Evolutionary conservation across 2,797 vertebrate genomes (phyloP).

Genomic region (Rhinichthys osculus): DNA sequence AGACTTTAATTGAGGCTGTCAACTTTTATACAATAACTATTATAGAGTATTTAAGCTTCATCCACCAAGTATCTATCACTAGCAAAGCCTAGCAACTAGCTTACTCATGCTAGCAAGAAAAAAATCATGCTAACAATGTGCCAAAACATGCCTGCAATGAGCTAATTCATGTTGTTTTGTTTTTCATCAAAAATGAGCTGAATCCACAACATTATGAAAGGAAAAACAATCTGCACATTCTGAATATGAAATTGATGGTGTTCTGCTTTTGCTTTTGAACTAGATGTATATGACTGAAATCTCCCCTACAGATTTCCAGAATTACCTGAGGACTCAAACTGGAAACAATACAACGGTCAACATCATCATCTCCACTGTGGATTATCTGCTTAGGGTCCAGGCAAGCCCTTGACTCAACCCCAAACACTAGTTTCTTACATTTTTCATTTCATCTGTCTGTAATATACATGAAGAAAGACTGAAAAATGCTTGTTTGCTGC

Average conservation of each 20-base stretch:
- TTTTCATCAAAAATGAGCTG: background rate
- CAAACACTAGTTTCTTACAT: conserved; percentile 1
- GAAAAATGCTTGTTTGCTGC: conserved; percentile 28
- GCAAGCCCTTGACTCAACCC: conserved; percentile 67
- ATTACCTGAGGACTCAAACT: conserved; percentile 94
- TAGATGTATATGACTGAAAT: background rate
- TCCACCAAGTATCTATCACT: background rate
- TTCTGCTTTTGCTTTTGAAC: conserved; percentile 7
- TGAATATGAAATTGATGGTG: background rate
- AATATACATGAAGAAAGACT: background rate
- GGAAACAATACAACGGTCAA: conserved; percentile 98
- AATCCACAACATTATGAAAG: background rate
- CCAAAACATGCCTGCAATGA: background rate
- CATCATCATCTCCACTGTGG: conserved; percentile 95
- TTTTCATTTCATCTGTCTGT: background rate
- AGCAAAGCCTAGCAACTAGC: background rate
- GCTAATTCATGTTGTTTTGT: background rate
- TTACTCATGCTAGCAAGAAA: background rate
- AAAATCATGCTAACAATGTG: background rate
- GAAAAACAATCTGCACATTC: background rate
- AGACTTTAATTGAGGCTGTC: background rate
- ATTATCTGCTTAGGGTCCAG: conserved; percentile 94
- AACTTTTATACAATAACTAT: background rate
- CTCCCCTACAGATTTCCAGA: conserved; percentile 87
- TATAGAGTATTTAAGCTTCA: background rate